phyloP scores from a whole-genome alignment of 2,113 vertebrate genomes.

The Tachycineta bicolor region DNA sequence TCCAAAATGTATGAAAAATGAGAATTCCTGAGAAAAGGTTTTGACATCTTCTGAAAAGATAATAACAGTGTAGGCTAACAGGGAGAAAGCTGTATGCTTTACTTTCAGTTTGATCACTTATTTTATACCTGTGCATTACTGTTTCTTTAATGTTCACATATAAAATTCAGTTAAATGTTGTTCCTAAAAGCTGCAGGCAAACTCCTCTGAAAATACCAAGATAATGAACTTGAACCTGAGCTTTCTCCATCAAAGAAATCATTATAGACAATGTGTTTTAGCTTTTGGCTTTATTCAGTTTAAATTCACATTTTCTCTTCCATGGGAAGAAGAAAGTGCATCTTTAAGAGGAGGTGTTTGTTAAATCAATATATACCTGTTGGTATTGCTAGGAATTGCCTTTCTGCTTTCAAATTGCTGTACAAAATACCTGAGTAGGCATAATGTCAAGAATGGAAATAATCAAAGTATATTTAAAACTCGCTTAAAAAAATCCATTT shows the following conservation, averaged over 20 bases:
- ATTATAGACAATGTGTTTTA: slow-evolving; percentile 66
- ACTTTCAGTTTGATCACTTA: slow-evolving; percentile 56
- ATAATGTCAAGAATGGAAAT: slow-evolving; percentile 70
- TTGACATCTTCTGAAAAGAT: slow-evolving; percentile 65
- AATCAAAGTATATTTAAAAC: slow-evolving; percentile 74
- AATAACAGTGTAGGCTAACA: slow-evolving; percentile 61
- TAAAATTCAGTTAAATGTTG: slow-evolving; percentile 73
- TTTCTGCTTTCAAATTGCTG: slow-evolving; percentile 70
- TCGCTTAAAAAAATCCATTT: slow-evolving; percentile 70
- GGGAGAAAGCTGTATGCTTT: slow-evolving; percentile 47
- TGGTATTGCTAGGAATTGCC: slow-evolving; percentile 68
- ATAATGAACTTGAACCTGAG: slow-evolving; percentile 77
- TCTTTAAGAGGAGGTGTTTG: slow-evolving; percentile 70
- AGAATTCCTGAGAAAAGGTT: slow-evolving; percentile 60
- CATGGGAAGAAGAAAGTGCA: slow-evolving; percentile 57
- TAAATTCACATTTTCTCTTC: slow-evolving; percentile 71
- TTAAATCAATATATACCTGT: slow-evolving; percentile 65
- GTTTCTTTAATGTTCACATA: slow-evolving; percentile 66
- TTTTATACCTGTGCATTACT: slow-evolving; percentile 70
- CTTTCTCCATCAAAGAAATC: slow-evolving; percentile 74
- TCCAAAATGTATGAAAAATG: slow-evolving; percentile 69
- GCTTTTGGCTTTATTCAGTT: slow-evolving; percentile 68
- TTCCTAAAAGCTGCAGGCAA: slow-evolving; percentile 61
- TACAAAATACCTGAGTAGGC: slow-evolving; percentile 66
- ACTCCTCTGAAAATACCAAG: slow-evolving; percentile 73